Evolutionary conservation across 2,113 vertebrate genomes (phyloP), one percentile per base, ranked within the genome.

Genomic region (Strix aluco): DNA sequence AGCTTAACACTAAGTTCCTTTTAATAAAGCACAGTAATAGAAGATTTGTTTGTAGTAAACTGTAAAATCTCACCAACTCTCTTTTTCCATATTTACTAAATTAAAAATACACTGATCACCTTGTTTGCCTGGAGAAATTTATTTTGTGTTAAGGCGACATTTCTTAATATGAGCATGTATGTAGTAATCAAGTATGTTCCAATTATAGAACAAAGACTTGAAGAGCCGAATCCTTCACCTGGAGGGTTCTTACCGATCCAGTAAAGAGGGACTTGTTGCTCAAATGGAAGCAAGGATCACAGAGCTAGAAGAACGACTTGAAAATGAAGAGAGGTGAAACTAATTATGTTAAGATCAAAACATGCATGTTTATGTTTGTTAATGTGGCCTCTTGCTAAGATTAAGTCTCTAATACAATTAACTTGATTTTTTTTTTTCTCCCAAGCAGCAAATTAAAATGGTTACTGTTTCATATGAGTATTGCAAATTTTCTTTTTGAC

Each of bases 251-350:
- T 99, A 99, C 91, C 98, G 98, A 92, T 98, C 99, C 93, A 99
- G 96, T 97, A 99, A 99, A 94, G 99, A 99, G 88, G 99, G 99
- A 14, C 98, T 99, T 81, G 98, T 99, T 59, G 92, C 97, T 47
- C 99, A 99, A 93, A 98, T 99, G 98, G 99, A 99, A 97, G 97
- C 95, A 67, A 98, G 99, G 94, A 98, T 99, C 51, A 97, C 98
- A 55, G 99, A 99, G 96, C 98, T 99, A 90, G 99, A 99, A 97
- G 99, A 99, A 96, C 98, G 98, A 22, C 98, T 99, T 62, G 99
- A 99, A 95, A 98, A 87, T 11, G 99, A 99, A 95, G 99, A 99
- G 95, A 99, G 99, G 99, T 99, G 96, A 95, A 92, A 57, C 34
- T 73, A 72, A 9, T 83, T 21, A 21, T 44, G 17, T 61, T 79